Evolutionary conservation across 1,140 invertebrate genomes (phyloP).

Genomic region (Telenomus remus): DNA sequence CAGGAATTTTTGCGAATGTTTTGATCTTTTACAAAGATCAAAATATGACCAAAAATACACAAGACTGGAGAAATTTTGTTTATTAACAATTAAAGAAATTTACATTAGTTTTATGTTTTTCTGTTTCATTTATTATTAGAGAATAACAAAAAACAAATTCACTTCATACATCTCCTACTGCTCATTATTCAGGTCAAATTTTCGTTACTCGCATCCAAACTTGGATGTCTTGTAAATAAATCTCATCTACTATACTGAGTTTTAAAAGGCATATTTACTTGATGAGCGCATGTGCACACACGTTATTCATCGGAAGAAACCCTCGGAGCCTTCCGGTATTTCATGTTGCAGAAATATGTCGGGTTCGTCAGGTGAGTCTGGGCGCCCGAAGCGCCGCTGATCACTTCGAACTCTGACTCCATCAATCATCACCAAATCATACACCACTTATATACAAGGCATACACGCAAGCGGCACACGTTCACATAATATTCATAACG

Average conservation of each 20-base stretch:
- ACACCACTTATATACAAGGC: slow-evolving; percentile 68
- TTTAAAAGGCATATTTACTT: slow-evolving; percentile 25
- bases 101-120: too few relatives aligned
- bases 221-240: too few relatives aligned
- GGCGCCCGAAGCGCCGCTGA: slow-evolving; percentile 72
- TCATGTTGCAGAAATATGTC: slow-evolving; percentile 38
- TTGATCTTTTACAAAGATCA: too few relatives aligned
- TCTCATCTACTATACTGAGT: background rate
- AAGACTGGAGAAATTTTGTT: too few relatives aligned
- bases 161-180: too few relatives aligned
- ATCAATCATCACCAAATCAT: slow-evolving; percentile 75
- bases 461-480: slow-evolving; percentile 69
- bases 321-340: slow-evolving; percentile 56
- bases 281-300: slow-evolving; percentile 17
- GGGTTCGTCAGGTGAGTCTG: slow-evolving; percentile 67
- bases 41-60: too few relatives aligned
- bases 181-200: too few relatives aligned
- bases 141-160: too few relatives aligned
- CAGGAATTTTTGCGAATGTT: background rate
- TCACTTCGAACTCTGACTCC: slow-evolving; percentile 72
- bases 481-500: slow-evolving; percentile 65
- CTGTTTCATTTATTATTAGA: too few relatives aligned
- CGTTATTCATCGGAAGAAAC: slow-evolving; percentile 33
- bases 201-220: too few relatives aligned
- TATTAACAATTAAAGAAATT: too few relatives aligned